Percentiles rank a stretch among this genome's conserved stretches.
These are phyloP conservation scores for Dryas iulia DNA, from an alignment of 1,140 invertebrate genomes.

Conservation along the genomic window DNA sequence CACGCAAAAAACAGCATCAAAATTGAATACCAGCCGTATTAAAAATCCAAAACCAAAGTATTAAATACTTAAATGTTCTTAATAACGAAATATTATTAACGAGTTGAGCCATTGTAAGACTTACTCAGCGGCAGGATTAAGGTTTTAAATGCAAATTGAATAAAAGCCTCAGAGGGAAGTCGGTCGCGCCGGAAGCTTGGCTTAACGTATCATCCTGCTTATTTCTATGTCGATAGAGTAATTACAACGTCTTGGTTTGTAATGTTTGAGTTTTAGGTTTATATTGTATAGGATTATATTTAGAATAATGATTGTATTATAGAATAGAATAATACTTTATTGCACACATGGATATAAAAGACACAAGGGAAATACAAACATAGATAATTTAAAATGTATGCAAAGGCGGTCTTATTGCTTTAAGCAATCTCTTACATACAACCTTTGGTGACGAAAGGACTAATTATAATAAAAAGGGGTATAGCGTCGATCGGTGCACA, in stretches of 20 bases:
- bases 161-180: constrained; percentile 50
- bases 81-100: constrained; percentile 25
- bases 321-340: no score
- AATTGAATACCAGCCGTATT: no score
- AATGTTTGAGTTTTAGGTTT: constrained; percentile 13
- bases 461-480: no score
- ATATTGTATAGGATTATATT: constrained; percentile 38
- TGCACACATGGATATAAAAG: no score
- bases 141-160: constrained; percentile 70
- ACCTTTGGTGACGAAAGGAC: no score
- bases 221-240: constrained; percentile 52
- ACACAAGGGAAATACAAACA: no score
- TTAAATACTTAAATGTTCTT: constrained; percentile 12
- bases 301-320: no score
- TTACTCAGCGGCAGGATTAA: constrained; percentile 48
- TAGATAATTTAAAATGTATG: no score
- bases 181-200: constrained; percentile 44
- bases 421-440: no score
- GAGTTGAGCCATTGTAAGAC: constrained; percentile 35
- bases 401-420: no score
- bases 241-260: constrained; percentile 39
- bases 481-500: no score
- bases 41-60: background rate
- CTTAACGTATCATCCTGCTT: constrained; percentile 49
- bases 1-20: no score